Evolutionary conservation across 2,113 vertebrate genomes (phyloP).

Genomic region (Pluvialis apricaria): DNA sequence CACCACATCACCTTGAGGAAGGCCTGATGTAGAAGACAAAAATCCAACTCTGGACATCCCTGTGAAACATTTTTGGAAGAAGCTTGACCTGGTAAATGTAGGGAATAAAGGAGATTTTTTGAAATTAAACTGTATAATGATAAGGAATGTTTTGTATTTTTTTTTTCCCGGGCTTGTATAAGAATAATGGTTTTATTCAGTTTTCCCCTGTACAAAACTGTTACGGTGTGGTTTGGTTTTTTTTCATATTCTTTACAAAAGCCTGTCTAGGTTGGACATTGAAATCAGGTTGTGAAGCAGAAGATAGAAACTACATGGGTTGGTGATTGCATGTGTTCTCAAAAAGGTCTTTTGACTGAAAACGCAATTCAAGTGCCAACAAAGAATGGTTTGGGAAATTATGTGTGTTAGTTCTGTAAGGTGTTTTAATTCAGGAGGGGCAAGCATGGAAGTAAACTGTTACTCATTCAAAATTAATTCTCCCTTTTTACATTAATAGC

Average conservation of each 20-base stretch:
- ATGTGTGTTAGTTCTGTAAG: not conserved
- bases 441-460: not conserved
- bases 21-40: too few species aligned
- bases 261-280: not conserved
- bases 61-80: too few species aligned
- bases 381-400: not conserved
- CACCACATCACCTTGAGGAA: too few species aligned
- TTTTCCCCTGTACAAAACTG: not conserved
- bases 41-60: too few species aligned
- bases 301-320: not conserved
- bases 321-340: not conserved
- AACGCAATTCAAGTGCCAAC: not conserved
- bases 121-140: too few species aligned
- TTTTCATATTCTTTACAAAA: not conserved
- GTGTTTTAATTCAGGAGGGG: not conserved
- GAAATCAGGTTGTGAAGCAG: not conserved
- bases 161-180: not conserved
- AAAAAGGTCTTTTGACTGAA: not conserved
- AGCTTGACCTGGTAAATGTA: too few species aligned
- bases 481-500: accelerated
- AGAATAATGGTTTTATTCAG: not conserved
- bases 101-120: too few species aligned
- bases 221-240: not conserved
- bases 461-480: not conserved
- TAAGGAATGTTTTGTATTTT: too few species aligned